Conservation (phyloP, 2,888 invertebrate species). For the Ecliptopera silaceata region DNA sequence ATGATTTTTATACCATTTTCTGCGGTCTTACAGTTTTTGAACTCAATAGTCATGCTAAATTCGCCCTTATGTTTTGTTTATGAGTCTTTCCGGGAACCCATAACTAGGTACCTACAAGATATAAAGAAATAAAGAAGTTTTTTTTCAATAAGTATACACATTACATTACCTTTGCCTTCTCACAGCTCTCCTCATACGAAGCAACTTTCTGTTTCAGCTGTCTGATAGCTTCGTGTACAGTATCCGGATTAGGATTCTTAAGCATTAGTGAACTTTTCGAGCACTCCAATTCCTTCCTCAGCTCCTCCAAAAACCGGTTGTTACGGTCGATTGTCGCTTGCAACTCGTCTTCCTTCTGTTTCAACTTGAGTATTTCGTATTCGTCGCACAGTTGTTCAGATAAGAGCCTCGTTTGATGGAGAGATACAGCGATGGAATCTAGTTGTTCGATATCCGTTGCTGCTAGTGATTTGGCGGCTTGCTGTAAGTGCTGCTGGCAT, state of each 20-base stretch:
- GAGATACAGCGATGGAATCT: slow-evolving; percentile 58
- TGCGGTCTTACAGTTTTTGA: too few species aligned
- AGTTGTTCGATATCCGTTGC: slow-evolving; percentile 49
- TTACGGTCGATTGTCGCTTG: slow-evolving; percentile 68
- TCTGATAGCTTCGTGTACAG: slow-evolving; percentile 64
- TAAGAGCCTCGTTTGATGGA: slow-evolving; percentile 53
- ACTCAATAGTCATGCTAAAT: too few species aligned
- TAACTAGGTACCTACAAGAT: too few species aligned
- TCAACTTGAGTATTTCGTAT: slow-evolving; percentile 64
- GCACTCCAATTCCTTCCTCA: slow-evolving; percentile 58
- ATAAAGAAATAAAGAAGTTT: too few species aligned
- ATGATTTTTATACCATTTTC: too few species aligned
- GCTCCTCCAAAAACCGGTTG: slow-evolving; percentile 54
- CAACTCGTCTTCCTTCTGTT: slow-evolving; percentile 61
- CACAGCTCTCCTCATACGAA: slow-evolving; percentile 69
- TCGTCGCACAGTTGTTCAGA: slow-evolving; percentile 60
- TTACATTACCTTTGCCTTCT: slow-evolving; percentile 67
- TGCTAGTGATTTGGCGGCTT: slow-evolving; percentile 48
- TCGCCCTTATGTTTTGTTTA: too few species aligned
- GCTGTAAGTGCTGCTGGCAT: slow-evolving; percentile 56
- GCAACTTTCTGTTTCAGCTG: slow-evolving; percentile 65
- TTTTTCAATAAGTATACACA: too few species aligned
- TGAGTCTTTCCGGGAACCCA: too few species aligned
- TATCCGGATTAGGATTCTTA: slow-evolving; percentile 62
- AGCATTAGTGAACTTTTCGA: slow-evolving; percentile 53